A percentile compares a stretch with the other conserved stretches of the same genome.
These are phyloP conservation scores for Agrochola macilenta DNA, from an alignment of 2,888 invertebrate genomes.

Conservation along the genomic window DNA sequence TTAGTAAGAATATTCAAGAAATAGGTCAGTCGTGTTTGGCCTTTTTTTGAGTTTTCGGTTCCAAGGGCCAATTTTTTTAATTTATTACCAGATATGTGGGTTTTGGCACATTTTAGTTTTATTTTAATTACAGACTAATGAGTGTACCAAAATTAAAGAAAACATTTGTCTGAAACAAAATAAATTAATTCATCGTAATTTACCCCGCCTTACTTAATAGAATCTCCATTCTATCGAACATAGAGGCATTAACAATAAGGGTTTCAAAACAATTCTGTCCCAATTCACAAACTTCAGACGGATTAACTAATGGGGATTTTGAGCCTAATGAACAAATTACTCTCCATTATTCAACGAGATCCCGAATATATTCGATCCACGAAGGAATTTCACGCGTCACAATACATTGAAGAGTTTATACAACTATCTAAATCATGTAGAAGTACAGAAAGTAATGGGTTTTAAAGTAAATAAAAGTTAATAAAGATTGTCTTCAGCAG, in stretches of 20 bases:
- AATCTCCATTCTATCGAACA: slow-evolving; percentile 5
- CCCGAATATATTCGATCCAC: slow-evolving; percentile 41
- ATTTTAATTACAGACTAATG: neutral
- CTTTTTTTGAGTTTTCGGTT: neutral
- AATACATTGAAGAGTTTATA: slow-evolving; percentile 11
- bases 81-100: neutral
- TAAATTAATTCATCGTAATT: no score
- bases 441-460: neutral
- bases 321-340: slow-evolving; percentile 48
- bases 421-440: neutral
- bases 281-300: slow-evolving; percentile 41
- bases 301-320: slow-evolving; percentile 53
- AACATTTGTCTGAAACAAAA: neutral
- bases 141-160: neutral
- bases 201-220: neutral
- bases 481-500: neutral
- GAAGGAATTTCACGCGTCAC: slow-evolving; percentile 22
- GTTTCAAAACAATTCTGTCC: slow-evolving; percentile 17
- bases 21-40: slow-evolving; percentile 2
- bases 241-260: slow-evolving; percentile 23
- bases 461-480: slow-evolving; percentile 14
- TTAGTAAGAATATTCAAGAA: slow-evolving; percentile 8
- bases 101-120: neutral
- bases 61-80: slow-evolving; percentile 1
- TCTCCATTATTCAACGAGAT: slow-evolving; percentile 50